phyloP scores from a whole-genome alignment of 1,140 invertebrate species.

The Euura lappo region DNA sequence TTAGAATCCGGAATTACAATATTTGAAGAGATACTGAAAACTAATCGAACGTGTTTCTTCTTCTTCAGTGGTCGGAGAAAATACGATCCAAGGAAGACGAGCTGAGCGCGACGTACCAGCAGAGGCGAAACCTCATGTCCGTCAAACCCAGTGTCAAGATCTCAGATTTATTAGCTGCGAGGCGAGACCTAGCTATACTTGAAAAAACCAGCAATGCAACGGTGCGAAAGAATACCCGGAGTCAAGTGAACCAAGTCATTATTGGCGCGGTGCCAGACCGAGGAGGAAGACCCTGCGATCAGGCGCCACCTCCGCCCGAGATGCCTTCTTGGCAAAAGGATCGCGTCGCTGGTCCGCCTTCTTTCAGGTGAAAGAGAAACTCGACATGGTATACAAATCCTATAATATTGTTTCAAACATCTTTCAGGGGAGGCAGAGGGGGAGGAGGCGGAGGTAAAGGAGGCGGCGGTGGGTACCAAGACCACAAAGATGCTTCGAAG shows the following conservation, averaged over 20 bases:
- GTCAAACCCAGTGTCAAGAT: conserved; percentile 70
- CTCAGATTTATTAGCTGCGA: conserved; percentile 79
- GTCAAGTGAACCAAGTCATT: conserved; percentile 83
- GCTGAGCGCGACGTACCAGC: conserved; percentile 74
- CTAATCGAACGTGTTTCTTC: conserved; percentile 17
- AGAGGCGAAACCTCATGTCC: conserved; percentile 69
- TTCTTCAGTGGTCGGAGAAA: conserved; percentile 82
- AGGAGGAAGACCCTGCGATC: conserved; percentile 87
- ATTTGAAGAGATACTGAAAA: conserved; percentile 10
- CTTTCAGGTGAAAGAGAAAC: conserved; percentile 28
- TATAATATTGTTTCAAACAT: conserved; percentile 8
- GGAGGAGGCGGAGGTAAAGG: conserved; percentile 36
- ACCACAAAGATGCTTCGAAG: conserved; percentile 37
- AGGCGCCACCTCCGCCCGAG: conserved; percentile 90
- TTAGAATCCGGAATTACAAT: not conserved
- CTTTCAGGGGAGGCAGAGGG: conserved; percentile 30
- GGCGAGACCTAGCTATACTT: conserved; percentile 80
- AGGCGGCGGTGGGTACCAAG: conserved; percentile 39
- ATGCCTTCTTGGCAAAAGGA: conserved; percentile 92
- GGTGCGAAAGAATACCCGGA: conserved; percentile 80
- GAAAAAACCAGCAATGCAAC: conserved; percentile 87
- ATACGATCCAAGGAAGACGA: conserved; percentile 75
- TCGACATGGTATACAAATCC: too few relatives aligned
- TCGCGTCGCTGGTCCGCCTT: conserved; percentile 38
- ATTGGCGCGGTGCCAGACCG: conserved; percentile 85